These are phyloP conservation scores for Brachystomella parvula DNA, from an alignment of 1,140 invertebrate genomes.

Conservation along the genomic window DNA sequence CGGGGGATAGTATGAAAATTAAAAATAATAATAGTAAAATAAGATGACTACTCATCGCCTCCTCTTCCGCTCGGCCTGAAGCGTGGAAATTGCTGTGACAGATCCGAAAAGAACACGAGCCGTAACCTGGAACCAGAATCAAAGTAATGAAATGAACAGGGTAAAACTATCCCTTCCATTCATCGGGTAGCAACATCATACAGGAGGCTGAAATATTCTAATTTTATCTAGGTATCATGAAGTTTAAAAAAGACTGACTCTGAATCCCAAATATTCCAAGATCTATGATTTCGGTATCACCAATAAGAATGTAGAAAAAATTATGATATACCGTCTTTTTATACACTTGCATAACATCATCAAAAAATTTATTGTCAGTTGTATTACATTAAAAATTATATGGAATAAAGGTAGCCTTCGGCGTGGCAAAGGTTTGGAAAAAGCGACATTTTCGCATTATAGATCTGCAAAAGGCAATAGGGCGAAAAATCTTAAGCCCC, in stretches of 20 bases:
- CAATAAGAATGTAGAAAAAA: neutral
- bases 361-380: too few species aligned
- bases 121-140: conserved; percentile 59
- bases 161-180: neutral
- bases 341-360: too few species aligned
- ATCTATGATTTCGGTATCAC: neutral
- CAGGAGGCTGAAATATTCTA: neutral
- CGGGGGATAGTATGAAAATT: too few species aligned
- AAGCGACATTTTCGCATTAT: too few species aligned
- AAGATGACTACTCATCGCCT: conserved; percentile 31
- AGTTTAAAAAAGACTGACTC: neutral
- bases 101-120: conserved; percentile 78
- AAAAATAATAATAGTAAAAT: neutral
- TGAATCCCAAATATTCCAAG: neutral
- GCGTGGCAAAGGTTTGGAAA: too few species aligned
- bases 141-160: neutral
- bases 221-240: neutral
- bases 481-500: too few species aligned
- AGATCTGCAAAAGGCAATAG: too few species aligned
- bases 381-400: too few species aligned
- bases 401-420: too few species aligned
- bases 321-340: too few species aligned
- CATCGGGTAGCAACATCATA: neutral
- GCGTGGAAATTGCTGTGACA: conserved; percentile 70
- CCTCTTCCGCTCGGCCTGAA: conserved; percentile 53